Percentiles rank a stretch among this genome's conserved stretches.
These are phyloP conservation scores for Odobenus rosmarus DNA, from an alignment of 2,113 vertebrate species.

Conservation along the genomic window DNA sequence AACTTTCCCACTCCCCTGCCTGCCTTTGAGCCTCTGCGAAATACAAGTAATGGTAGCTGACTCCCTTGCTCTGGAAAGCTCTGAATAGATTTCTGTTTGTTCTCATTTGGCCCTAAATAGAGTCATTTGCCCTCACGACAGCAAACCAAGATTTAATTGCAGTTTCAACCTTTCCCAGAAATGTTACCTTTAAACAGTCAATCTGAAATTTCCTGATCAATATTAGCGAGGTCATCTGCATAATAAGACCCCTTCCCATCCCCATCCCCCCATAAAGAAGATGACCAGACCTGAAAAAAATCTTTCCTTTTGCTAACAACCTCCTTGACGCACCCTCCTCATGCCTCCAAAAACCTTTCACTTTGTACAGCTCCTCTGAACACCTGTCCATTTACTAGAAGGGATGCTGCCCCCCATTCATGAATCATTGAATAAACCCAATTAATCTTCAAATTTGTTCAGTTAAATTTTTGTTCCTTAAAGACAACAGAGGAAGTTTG, in stretches of 20 bases:
- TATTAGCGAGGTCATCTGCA: neutral
- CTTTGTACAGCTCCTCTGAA: neutral
- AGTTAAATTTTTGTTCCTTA: neutral
- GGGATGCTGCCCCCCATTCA: neutral
- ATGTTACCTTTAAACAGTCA: neutral
- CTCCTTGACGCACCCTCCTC: neutral
- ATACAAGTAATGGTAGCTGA: neutral
- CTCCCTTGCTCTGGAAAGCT: neutral
- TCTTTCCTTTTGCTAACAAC: neutral
- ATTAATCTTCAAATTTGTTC: neutral
- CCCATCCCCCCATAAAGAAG: neutral
- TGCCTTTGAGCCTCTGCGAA: neutral
- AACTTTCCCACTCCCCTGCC: neutral
- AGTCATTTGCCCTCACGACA: neutral
- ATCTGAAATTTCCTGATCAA: neutral
- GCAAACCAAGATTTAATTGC: neutral
- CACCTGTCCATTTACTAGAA: neutral
- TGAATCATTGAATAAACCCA: neutral
- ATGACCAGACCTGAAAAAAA: neutral
- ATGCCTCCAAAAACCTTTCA: neutral
- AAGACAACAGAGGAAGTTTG: neutral
- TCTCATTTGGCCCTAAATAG: neutral
- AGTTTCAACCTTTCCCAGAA: neutral
- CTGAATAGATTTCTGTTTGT: neutral
- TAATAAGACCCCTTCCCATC: neutral